A percentile compares a stretch with the other conserved stretches of the same genome.
Conservation (phyloP, 2,888 invertebrate genomes). For the Eumacrocentrus americanus region DNA sequence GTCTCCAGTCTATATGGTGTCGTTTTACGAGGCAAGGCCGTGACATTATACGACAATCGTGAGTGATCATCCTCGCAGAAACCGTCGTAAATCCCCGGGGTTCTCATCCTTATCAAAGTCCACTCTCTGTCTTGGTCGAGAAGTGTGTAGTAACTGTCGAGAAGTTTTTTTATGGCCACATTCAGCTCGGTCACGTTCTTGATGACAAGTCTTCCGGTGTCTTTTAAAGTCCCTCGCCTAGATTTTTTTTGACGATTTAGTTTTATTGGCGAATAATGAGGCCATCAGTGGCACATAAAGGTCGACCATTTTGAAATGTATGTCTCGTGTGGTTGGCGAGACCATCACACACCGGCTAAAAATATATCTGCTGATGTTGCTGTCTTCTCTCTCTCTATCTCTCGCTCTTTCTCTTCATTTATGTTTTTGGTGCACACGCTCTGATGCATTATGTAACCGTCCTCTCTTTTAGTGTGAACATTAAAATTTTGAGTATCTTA, state of each 20-base stretch:
- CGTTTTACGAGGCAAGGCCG: constrained; percentile 60
- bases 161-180: constrained; percentile 15
- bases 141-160: constrained; percentile 21
- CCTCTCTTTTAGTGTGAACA: too few relatives aligned
- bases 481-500: too few relatives aligned
- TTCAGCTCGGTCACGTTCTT: constrained; percentile 14
- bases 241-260: constrained; percentile 13
- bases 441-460: too few relatives aligned
- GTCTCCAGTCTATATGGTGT: constrained; percentile 17
- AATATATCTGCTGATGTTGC: neutral
- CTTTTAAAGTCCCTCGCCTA: constrained; percentile 1
- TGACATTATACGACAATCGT: constrained; percentile 58
- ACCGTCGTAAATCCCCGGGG: constrained; percentile 57
- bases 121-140: constrained; percentile 20
- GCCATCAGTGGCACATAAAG: neutral
- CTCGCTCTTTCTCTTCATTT: too few relatives aligned
- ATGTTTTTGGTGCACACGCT: too few relatives aligned
- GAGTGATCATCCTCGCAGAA: constrained; percentile 57
- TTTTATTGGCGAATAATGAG: constrained; percentile 17
- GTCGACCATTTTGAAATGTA: neutral
- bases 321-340: neutral
- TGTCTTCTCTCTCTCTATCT: too few relatives aligned
- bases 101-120: constrained; percentile 58
- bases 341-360: too few relatives aligned
- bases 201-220: constrained; percentile 7